These are phyloP conservation scores for Erynnis tages DNA, from an alignment of 2,888 invertebrate species.

Conservation along the genomic window DNA sequence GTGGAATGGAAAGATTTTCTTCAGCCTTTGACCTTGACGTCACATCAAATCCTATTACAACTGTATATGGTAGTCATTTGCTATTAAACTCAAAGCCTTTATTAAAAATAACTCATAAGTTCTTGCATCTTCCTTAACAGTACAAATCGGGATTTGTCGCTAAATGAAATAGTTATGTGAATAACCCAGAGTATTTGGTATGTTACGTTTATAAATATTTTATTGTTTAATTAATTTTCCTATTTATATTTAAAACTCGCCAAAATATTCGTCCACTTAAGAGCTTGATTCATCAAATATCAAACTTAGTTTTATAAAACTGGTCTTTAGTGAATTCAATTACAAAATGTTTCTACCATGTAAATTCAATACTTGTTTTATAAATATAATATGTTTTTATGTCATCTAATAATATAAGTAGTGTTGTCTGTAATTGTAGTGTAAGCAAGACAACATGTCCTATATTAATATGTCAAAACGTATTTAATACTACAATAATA, in stretches of 20 bases:
- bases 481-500: neutral
- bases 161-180: slow-evolving; percentile 5
- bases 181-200: slow-evolving; percentile 3
- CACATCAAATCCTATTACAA: too few relatives aligned
- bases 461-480: neutral
- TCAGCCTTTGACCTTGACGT: too few relatives aligned
- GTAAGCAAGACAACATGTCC: slow-evolving; percentile 9
- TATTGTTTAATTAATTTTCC: slow-evolving; percentile 5
- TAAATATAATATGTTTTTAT: slow-evolving; percentile 5
- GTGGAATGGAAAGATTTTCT: too few relatives aligned
- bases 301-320: slow-evolving; percentile 12
- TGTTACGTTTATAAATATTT: slow-evolving; percentile 17
- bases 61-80: too few relatives aligned
- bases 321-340: slow-evolving; percentile 5
- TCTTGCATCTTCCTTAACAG: slow-evolving; percentile 1
- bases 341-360: slow-evolving; percentile 4
- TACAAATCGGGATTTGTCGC: slow-evolving; percentile 12
- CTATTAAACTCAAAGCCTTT: too few relatives aligned
- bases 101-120: neutral
- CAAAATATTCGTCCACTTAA: slow-evolving; percentile 22
- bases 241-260: slow-evolving; percentile 16
- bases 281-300: slow-evolving; percentile 20
- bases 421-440: slow-evolving; percentile 6
- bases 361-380: slow-evolving; percentile 13
- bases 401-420: slow-evolving; percentile 9